phyloP scores from a whole-genome alignment of 2,888 invertebrate species.

The Orthosia cruda region DNA sequence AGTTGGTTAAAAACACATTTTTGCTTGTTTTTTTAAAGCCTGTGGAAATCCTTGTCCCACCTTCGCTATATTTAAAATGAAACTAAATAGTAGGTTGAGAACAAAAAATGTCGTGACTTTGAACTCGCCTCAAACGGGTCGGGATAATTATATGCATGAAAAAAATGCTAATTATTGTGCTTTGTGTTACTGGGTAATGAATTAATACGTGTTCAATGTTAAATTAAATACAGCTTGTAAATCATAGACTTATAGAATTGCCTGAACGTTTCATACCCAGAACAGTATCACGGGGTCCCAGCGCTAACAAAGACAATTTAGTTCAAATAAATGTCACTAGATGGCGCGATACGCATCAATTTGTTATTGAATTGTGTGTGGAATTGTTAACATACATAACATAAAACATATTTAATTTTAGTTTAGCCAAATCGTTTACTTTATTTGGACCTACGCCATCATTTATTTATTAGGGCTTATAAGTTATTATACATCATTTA shows the following conservation, averaged over 20 bases:
- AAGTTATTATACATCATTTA: too few relatives aligned
- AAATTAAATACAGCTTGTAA: slow-evolving; percentile 2
- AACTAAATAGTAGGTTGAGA: slow-evolving; percentile 6
- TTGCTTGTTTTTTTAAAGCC: background rate
- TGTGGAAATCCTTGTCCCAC: background rate
- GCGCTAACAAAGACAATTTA: too few relatives aligned
- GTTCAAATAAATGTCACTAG: too few relatives aligned
- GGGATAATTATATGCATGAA: slow-evolving; percentile 10
- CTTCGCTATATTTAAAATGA: slow-evolving; percentile 36
- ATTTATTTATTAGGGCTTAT: too few relatives aligned
- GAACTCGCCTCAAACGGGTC: slow-evolving; percentile 27
- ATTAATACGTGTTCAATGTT: slow-evolving; percentile 1
- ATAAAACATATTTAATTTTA: too few relatives aligned
- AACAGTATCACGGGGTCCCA: background rate
- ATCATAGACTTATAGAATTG: background rate
- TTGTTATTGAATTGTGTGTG: too few relatives aligned
- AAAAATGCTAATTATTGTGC: slow-evolving; percentile 26
- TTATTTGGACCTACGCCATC: too few relatives aligned
- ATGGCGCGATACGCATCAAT: too few relatives aligned
- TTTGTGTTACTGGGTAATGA: slow-evolving; percentile 12
- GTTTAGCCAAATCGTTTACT: too few relatives aligned
- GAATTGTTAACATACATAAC: too few relatives aligned
- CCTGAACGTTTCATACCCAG: background rate
- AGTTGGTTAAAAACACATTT: background rate
- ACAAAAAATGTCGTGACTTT: slow-evolving; percentile 48